A percentile compares a stretch with the other conserved stretches of the same genome.
Evolutionary conservation across 2,113 vertebrate species (phyloP).

Genomic region (Rhinolophus ferrumequinum): DNA sequence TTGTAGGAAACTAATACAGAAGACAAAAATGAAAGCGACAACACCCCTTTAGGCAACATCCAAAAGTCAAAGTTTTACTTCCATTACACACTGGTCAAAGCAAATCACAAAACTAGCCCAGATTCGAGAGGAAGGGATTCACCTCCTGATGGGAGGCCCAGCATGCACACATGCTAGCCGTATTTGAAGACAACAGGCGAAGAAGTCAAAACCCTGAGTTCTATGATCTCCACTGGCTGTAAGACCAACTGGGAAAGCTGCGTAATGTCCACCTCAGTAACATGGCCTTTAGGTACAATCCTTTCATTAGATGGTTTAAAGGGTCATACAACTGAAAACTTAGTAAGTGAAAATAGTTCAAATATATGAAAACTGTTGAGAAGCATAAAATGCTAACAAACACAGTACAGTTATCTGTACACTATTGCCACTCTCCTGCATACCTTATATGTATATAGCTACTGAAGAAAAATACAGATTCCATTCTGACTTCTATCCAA

Average conservation of each 20-base stretch:
- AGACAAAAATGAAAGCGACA: background rate
- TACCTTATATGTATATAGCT: too few relatives aligned
- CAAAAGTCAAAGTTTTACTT: background rate
- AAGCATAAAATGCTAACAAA: background rate
- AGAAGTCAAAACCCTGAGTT: background rate
- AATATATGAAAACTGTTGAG: background rate
- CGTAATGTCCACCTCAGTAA: background rate
- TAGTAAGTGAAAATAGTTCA: background rate
- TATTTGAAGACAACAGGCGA: background rate
- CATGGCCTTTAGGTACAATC: background rate
- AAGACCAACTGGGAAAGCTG: background rate
- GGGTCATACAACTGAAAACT: background rate
- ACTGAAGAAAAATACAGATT: background rate
- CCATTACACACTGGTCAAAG: background rate
- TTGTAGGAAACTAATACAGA: background rate
- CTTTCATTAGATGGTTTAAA: background rate
- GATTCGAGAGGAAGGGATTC: background rate
- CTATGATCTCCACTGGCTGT: background rate
- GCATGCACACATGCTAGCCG: accelerated
- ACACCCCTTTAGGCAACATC: background rate
- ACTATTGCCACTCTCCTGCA: background rate
- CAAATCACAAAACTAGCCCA: background rate
- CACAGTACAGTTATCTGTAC: background rate
- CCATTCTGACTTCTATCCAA: background rate
- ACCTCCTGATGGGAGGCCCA: background rate